These are phyloP conservation scores for Oceanodroma tethys DNA, from an alignment of 2,113 vertebrate genomes.

Conservation along the genomic window DNA sequence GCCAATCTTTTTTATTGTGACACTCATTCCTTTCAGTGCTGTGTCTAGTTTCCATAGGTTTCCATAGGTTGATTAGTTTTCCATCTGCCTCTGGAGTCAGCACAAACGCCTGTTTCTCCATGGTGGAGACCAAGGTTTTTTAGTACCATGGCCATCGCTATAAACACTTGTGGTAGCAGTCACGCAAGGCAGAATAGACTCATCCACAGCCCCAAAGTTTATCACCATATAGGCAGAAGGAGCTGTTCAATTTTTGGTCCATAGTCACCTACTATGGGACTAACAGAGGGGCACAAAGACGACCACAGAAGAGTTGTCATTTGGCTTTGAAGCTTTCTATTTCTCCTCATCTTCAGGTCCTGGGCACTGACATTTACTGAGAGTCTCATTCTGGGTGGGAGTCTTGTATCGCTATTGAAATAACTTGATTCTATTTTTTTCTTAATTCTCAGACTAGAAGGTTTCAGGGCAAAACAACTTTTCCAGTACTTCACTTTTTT, in stretches of 20 bases:
- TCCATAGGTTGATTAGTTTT: background rate
- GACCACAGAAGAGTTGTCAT: background rate
- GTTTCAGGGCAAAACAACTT: background rate
- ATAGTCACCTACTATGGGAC: rapidly evolving
- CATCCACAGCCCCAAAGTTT: background rate
- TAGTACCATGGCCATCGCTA: background rate
- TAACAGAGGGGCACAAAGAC: background rate
- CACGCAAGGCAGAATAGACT: background rate
- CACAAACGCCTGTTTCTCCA: background rate
- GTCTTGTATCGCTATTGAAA: background rate
- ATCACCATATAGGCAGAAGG: background rate
- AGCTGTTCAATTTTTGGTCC: background rate
- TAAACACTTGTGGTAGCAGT: background rate
- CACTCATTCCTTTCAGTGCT: background rate
- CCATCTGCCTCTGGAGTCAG: background rate
- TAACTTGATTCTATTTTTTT: background rate
- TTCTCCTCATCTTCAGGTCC: background rate
- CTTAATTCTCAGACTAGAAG: background rate
- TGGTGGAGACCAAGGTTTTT: background rate
- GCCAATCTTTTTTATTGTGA: background rate
- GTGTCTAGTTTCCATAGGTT: background rate
- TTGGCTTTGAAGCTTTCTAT: background rate
- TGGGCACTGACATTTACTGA: background rate
- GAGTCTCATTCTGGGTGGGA: background rate
- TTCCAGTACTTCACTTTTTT: background rate